These are phyloP conservation scores for Lasiommata megera DNA, from an alignment of 2,888 invertebrate genomes.

Conservation along the genomic window DNA sequence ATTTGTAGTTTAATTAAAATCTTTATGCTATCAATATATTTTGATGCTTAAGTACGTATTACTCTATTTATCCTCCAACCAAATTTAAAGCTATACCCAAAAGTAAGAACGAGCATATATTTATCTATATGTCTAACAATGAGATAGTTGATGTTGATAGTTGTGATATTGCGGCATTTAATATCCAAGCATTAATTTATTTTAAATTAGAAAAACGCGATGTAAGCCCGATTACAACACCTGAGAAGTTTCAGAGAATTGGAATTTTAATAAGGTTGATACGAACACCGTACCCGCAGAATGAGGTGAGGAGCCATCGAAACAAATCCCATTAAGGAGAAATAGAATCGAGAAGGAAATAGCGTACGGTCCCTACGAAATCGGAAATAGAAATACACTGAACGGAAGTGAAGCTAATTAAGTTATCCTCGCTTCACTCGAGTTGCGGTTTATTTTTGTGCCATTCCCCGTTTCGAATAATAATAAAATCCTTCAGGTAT, in stretches of 20 bases:
- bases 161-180: too few species aligned
- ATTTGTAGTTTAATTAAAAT: too few species aligned
- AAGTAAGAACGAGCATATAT: too few species aligned
- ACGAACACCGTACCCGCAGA: slow-evolving; percentile 39
- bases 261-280: slow-evolving; percentile 59
- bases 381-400: slow-evolving; percentile 78
- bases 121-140: too few species aligned
- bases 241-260: slow-evolving; percentile 46
- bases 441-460: slow-evolving; percentile 75
- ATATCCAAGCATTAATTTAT: too few species aligned
- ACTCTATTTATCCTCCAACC: too few species aligned
- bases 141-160: too few species aligned
- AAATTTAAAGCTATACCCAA: too few species aligned
- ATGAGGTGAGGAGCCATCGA: slow-evolving; percentile 52
- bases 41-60: too few species aligned
- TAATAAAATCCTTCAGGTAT: slow-evolving; percentile 55
- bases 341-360: slow-evolving; percentile 70
- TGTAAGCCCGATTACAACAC: slow-evolving; percentile 7
- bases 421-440: slow-evolving; percentile 72
- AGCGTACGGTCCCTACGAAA: slow-evolving; percentile 64
- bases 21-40: too few species aligned
- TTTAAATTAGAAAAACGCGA: too few species aligned
- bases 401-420: slow-evolving; percentile 80
- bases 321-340: slow-evolving; percentile 74
- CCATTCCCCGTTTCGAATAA: slow-evolving; percentile 66